Conservation (phyloP, 2,797 vertebrate species). For the Ispidina lecontei region DNA sequence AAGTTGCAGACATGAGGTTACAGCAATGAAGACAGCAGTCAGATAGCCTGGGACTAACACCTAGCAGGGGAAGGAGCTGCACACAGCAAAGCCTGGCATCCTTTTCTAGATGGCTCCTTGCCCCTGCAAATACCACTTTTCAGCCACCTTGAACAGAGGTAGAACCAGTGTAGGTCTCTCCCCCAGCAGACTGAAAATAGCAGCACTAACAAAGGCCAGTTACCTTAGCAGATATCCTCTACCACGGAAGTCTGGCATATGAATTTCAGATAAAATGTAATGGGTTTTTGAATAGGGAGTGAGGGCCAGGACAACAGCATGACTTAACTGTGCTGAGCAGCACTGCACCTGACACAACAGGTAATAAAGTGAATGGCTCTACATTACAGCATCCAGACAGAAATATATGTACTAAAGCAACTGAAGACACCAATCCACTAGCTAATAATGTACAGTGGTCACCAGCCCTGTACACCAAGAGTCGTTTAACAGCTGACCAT, state of each 20-base stretch:
- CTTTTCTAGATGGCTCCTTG: not conserved
- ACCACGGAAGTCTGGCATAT: not conserved
- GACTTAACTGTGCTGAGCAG: not conserved
- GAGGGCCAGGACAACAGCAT: not conserved
- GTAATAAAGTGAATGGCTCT: not conserved
- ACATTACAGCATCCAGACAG: not conserved
- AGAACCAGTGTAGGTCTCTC: not conserved
- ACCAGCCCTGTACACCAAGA: accelerated
- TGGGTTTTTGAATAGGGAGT: accelerated
- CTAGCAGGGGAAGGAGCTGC: not conserved
- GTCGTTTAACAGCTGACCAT: not conserved
- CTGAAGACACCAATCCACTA: not conserved
- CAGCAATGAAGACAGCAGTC: not conserved
- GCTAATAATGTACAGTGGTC: not conserved
- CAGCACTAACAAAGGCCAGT: not conserved
- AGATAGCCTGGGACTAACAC: not conserved
- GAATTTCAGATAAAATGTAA: not conserved
- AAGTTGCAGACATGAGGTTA: not conserved
- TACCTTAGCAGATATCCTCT: not conserved
- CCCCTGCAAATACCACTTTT: not conserved
- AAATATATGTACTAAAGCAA: not conserved
- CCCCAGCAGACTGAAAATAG: not conserved
- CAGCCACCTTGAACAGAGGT: not conserved
- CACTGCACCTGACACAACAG: not conserved
- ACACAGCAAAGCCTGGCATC: not conserved